These are phyloP conservation scores for Chunga burmeisteri DNA, from an alignment of 2,113 vertebrate genomes.

Conservation along the genomic window DNA sequence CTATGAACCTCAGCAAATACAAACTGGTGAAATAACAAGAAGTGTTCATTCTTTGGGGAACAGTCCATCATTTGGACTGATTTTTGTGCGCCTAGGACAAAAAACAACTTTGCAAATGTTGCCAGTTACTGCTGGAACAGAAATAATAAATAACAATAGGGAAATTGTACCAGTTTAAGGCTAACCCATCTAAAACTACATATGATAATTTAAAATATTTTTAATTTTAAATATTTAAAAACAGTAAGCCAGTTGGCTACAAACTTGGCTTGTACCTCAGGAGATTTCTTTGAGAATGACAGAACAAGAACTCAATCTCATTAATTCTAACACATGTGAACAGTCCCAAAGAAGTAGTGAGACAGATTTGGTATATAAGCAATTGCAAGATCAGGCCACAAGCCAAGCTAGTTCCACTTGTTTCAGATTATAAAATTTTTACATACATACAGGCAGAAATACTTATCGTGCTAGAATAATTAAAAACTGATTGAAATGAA, in stretches of 20 bases:
- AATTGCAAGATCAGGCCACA: slow-evolving; percentile 16
- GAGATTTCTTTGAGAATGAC: neutral
- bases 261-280: neutral
- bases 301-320: neutral
- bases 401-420: slow-evolving; percentile 49
- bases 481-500: slow-evolving; percentile 36
- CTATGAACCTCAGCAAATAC: neutral
- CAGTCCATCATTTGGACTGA: neutral
- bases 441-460: neutral
- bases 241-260: neutral
- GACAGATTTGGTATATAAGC: neutral
- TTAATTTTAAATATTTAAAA: slow-evolving; percentile 9
- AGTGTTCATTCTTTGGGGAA: neutral
- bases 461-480: slow-evolving; percentile 36
- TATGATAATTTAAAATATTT: slow-evolving; percentile 4
- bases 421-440: slow-evolving; percentile 43
- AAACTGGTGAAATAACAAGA: neutral
- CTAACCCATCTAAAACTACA: neutral
- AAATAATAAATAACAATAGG: neutral
- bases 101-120: neutral
- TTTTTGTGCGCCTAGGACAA: neutral
- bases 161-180: neutral
- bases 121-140: neutral
- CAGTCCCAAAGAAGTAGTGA: neutral
- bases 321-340: slow-evolving; percentile 14